A percentile compares a stretch with the other conserved stretches of the same genome.
Conservation (phyloP, 2,888 invertebrate species). For the Apantesis nais region DNA sequence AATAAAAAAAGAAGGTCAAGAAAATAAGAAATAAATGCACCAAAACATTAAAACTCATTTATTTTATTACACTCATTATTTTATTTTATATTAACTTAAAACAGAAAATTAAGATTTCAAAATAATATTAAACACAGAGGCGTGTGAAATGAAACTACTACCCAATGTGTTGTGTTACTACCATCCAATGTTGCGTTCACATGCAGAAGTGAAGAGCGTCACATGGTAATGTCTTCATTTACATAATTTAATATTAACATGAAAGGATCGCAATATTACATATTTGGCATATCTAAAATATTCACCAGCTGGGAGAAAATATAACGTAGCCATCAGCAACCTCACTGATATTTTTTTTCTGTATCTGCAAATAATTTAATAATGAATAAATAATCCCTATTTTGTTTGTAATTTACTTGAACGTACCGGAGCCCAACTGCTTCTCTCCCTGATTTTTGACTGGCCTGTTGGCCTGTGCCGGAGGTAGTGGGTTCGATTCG, state of each 20-base stretch:
- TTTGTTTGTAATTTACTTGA: no score
- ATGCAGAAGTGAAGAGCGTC: constrained; percentile 56
- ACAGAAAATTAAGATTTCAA: not conserved
- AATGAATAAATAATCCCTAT: no score
- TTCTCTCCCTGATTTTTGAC: no score
- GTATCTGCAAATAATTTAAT: no score
- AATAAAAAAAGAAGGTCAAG: not conserved
- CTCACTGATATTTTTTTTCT: constrained; percentile 32
- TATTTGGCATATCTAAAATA: constrained; percentile 69
- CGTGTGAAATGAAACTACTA: not conserved
- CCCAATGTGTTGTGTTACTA: no score
- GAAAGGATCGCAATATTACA: constrained; percentile 58
- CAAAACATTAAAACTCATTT: no score
- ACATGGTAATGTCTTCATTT: constrained; percentile 74
- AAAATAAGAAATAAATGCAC: no score
- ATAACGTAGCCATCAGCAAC: constrained; percentile 31
- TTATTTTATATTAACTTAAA: not conserved
- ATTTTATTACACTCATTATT: no score
- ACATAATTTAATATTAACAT: constrained; percentile 81
- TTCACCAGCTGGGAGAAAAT: constrained; percentile 54
- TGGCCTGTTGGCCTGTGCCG: no score
- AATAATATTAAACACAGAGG: not conserved
- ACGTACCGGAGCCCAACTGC: no score
- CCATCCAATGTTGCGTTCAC: constrained; percentile 59
- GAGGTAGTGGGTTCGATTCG: no score